Conservation (phyloP, 1,140 invertebrate genomes). For the Aphelinus atriplicis region DNA sequence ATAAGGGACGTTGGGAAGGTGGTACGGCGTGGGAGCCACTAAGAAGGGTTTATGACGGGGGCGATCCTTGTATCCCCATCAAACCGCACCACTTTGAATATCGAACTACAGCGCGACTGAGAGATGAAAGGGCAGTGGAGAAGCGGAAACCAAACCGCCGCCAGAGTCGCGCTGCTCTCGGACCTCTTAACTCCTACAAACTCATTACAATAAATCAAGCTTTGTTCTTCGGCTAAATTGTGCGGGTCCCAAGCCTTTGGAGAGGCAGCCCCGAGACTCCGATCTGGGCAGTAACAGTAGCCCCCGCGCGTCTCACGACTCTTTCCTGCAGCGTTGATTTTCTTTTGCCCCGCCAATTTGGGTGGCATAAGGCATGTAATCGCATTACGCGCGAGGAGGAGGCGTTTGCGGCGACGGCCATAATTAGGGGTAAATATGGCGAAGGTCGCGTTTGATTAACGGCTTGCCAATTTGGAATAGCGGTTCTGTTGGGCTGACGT, state of each 20-base stretch:
- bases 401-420: too few species aligned
- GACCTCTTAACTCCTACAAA: slow-evolving; percentile 67
- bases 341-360: slow-evolving; percentile 9
- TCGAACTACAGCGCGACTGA: slow-evolving; percentile 50
- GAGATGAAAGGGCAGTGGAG: slow-evolving; percentile 41
- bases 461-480: too few species aligned
- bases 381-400: too few species aligned
- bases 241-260: slow-evolving; percentile 57
- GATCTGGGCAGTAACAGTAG: not conserved
- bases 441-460: too few species aligned
- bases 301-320: slow-evolving; percentile 21
- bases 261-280: not conserved
- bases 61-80: slow-evolving; percentile 64
- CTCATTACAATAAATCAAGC: slow-evolving; percentile 69
- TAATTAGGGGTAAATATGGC: too few species aligned
- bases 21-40: slow-evolving; percentile 53
- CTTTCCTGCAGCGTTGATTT: slow-evolving; percentile 9
- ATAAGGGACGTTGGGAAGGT: slow-evolving; percentile 35
- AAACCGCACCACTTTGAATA: slow-evolving; percentile 63
- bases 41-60: slow-evolving; percentile 67
- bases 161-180: slow-evolving; percentile 34
- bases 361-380: too few species aligned
- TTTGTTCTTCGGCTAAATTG: slow-evolving; percentile 66
- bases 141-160: not conserved
- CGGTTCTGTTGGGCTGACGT: too few species aligned